These are phyloP conservation scores for Hipposideros armiger DNA, from an alignment of 2,113 vertebrate species.

Conservation along the genomic window DNA sequence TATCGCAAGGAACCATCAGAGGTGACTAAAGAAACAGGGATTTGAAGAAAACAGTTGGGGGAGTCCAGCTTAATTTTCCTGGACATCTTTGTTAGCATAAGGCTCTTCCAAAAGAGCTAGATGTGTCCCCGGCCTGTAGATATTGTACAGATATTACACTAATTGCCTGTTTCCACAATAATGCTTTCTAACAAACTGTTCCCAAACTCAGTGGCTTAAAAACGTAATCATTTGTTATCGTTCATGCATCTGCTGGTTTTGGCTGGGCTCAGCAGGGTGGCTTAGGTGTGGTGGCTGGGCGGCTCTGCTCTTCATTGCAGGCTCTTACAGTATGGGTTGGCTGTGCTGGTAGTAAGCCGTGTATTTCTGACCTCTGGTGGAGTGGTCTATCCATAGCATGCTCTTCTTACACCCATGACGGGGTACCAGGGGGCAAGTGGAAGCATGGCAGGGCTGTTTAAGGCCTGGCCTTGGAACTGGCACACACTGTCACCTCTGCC, in stretches of 20 bases:
- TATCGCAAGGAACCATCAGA: not conserved
- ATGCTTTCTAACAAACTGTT: not conserved
- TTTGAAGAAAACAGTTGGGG: not conserved
- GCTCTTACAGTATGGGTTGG: not conserved
- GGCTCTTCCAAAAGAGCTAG: not conserved
- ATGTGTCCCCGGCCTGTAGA: not conserved
- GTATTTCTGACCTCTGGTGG: not conserved
- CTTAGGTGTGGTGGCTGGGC: not conserved
- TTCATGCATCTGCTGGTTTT: not conserved
- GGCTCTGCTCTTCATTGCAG: not conserved
- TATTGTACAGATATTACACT: not conserved
- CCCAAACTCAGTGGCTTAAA: not conserved
- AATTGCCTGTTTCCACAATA: not conserved
- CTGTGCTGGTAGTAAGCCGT: not conserved
- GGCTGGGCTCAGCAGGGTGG: not conserved
- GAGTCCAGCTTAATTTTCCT: not conserved
- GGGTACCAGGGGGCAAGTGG: not conserved
- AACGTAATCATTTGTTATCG: not conserved
- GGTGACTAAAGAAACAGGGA: not conserved
- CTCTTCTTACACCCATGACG: not conserved
- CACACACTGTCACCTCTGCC: not conserved
- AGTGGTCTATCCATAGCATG: not conserved
- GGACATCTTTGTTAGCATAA: not conserved
- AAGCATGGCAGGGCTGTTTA: not conserved
- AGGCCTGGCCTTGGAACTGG: not conserved